These are phyloP conservation scores for Laterallus jamaicensis DNA, from an alignment of 2,113 vertebrate genomes.

Conservation along the genomic window DNA sequence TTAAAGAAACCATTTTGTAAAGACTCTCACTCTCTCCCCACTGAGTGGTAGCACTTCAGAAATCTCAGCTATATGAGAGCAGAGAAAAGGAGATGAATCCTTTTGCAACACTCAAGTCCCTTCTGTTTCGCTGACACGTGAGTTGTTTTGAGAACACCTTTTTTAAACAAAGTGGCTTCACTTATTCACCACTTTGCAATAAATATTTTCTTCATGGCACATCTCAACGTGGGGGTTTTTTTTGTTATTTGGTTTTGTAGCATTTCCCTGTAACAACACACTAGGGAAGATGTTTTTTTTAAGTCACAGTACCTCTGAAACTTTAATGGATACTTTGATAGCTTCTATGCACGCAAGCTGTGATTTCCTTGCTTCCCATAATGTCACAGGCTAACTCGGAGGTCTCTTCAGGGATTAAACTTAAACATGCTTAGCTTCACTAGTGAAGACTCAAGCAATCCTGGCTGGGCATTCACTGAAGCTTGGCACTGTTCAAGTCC, in stretches of 20 bases:
- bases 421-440: background rate
- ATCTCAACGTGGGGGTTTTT: background rate
- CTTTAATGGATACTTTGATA: background rate
- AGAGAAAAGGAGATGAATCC: background rate
- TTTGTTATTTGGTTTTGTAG: background rate
- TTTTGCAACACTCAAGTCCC: background rate
- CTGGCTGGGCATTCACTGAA: background rate
- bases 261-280: background rate
- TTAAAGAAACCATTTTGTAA: background rate
- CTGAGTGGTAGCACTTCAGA: background rate
- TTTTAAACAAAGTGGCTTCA: background rate
- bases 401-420: background rate
- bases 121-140: background rate
- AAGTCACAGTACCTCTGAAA: background rate
- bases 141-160: background rate
- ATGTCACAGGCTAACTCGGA: background rate
- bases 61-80: background rate
- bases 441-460: background rate
- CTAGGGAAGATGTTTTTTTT: background rate
- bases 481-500: background rate
- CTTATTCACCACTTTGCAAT: background rate
- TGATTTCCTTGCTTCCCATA: background rate
- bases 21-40: background rate
- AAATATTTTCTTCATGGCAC: background rate
- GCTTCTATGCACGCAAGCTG: background rate